These are phyloP conservation scores for Sycophila sp. DNA, from an alignment of 1,140 invertebrate genomes.

Conservation along the genomic window DNA sequence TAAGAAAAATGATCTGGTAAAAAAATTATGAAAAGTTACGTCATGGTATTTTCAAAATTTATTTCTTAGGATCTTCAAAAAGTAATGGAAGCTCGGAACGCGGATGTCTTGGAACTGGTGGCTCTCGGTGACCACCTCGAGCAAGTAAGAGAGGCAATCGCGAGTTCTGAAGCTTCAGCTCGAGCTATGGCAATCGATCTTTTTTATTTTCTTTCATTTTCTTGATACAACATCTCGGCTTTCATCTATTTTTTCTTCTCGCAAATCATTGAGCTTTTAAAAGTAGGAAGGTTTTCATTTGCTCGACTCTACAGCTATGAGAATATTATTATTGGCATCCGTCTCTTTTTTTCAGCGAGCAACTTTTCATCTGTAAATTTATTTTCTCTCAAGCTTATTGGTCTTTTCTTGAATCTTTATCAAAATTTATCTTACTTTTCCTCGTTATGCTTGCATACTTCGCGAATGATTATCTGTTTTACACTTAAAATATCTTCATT, in stretches of 20 bases:
- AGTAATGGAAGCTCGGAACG: slow-evolving; percentile 75
- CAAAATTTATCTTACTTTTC: no score
- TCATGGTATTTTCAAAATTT: slow-evolving; percentile 57
- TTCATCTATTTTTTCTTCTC: slow-evolving; percentile 1
- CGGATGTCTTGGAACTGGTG: slow-evolving; percentile 78
- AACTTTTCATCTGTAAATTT: slow-evolving; percentile 15
- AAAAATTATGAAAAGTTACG: no score
- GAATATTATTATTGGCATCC: not conserved
- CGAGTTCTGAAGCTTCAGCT: slow-evolving; percentile 31
- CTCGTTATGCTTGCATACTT: slow-evolving; percentile 12
- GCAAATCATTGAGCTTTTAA: slow-evolving; percentile 16
- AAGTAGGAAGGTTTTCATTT: slow-evolving; percentile 1
- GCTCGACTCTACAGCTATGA: slow-evolving; percentile 5
- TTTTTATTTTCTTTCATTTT: slow-evolving; percentile 11
- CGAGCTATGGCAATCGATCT: slow-evolving; percentile 15
- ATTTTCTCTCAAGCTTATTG: no score
- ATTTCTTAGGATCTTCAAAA: slow-evolving; percentile 79
- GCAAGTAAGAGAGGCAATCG: slow-evolving; percentile 76
- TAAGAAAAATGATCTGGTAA: not conserved
- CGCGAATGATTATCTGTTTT: not conserved
- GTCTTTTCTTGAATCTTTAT: not conserved
- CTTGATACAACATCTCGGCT: slow-evolving; percentile 8
- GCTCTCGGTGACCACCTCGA: slow-evolving; percentile 81
- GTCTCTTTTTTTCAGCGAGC: slow-evolving; percentile 18
- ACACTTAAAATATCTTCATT: not conserved